Evolutionary conservation across 2,113 vertebrate species (phyloP).

Genomic region (Sylvilagus bachmani): DNA sequence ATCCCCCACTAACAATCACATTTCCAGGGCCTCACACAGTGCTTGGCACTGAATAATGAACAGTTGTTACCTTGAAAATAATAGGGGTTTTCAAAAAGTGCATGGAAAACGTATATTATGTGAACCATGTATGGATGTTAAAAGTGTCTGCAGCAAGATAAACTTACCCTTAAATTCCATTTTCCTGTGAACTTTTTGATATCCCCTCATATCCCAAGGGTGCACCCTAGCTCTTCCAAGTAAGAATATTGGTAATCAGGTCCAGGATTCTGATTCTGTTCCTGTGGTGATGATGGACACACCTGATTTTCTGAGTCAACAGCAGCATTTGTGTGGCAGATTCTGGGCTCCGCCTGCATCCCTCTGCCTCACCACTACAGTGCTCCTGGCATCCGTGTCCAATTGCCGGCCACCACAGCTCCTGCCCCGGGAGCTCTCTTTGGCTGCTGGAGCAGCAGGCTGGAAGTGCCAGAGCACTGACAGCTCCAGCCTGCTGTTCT

Average conservation of each 20-base stretch:
- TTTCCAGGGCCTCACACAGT: neutral
- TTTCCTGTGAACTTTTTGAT: too few relatives aligned
- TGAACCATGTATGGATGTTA: too few relatives aligned
- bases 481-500: neutral
- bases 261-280: neutral
- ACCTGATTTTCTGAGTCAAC: neutral
- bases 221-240: neutral
- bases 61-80: neutral
- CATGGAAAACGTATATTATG: too few relatives aligned
- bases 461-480: neutral
- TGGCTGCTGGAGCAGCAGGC: neutral
- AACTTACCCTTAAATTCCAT: too few relatives aligned
- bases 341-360: neutral
- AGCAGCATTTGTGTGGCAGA: neutral
- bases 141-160: too few relatives aligned
- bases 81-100: too few relatives aligned
- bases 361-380: neutral
- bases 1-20: neutral
- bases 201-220: neutral
- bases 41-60: neutral
- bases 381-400: neutral
- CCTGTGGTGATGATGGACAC: neutral
- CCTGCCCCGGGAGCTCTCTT: neutral
- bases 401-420: too few relatives aligned
- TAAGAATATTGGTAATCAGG: neutral